These are phyloP conservation scores for Dipodomys ordii DNA, from an alignment of 2,113 vertebrate species.

Conservation along the genomic window DNA sequence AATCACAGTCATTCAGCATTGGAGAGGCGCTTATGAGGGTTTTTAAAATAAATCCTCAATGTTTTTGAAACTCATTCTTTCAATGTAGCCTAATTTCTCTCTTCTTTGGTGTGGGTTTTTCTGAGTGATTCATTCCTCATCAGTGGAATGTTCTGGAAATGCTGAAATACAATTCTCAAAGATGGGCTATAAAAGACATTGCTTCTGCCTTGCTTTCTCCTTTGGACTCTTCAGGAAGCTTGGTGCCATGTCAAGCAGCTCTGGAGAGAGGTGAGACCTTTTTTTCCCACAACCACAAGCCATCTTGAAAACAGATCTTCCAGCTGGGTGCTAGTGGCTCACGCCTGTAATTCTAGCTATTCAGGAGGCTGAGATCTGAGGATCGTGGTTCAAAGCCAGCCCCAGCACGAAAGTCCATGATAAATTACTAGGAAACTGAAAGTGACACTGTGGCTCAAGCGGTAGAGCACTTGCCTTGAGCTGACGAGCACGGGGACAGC, in stretches of 20 bases:
- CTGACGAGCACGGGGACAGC: no score
- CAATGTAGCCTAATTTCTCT: slow-evolving; percentile 27
- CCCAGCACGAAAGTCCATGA: no score
- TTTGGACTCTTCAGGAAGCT: neutral
- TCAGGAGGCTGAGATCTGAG: no score
- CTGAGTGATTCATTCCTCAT: slow-evolving; percentile 7
- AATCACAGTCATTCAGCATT: neutral
- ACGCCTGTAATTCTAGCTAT: no score
- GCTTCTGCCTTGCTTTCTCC: neutral
- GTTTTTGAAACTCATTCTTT: slow-evolving; percentile 27
- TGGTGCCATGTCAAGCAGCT: neutral
- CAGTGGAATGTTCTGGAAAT: neutral
- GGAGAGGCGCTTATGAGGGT: neutral
- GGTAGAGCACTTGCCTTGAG: no score
- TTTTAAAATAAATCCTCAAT: slow-evolving; percentile 25
- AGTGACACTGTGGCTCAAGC: no score
- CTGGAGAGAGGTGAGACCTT: neutral
- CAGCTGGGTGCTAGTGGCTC: no score
- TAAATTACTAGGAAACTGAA: no score
- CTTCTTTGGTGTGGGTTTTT: neutral
- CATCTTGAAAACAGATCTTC: neutral
- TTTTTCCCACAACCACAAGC: neutral
- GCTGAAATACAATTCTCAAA: neutral
- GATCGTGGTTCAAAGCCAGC: no score
- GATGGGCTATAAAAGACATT: neutral